Evolutionary conservation across 2,888 invertebrate genomes (phyloP).

Genomic region (Rosalia funebris): DNA sequence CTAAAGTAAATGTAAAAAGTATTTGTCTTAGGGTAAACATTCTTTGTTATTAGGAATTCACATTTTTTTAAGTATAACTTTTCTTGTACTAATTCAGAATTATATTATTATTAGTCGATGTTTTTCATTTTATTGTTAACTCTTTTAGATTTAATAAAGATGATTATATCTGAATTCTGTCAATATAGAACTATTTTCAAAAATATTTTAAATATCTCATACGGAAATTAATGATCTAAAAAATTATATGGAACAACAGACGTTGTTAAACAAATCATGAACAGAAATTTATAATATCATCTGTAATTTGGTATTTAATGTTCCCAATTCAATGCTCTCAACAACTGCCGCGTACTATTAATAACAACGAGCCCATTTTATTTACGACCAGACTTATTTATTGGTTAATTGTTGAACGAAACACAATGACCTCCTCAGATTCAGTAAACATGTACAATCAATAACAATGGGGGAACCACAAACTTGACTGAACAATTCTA

Average conservation of each 20-base stretch:
- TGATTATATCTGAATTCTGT: too few relatives aligned
- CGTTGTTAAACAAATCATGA: background rate
- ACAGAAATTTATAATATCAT: too few relatives aligned
- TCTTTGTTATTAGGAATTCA: too few relatives aligned
- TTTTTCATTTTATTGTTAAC: too few relatives aligned
- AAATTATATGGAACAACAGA: background rate
- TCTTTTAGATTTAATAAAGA: too few relatives aligned
- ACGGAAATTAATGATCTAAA: background rate
- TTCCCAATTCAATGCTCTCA: slow-evolving; percentile 1
- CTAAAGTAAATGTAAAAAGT: too few relatives aligned
- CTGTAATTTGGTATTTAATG: background rate
- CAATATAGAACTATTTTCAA: background rate
- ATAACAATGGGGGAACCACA: slow-evolving; percentile 50
- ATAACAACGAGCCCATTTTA: slow-evolving; percentile 10
- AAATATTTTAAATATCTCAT: background rate
- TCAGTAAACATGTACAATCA: slow-evolving; percentile 36
- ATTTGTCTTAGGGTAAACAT: too few relatives aligned
- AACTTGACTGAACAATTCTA: slow-evolving; percentile 52
- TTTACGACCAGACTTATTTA: slow-evolving; percentile 30
- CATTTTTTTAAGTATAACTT: too few relatives aligned
- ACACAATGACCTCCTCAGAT: slow-evolving; percentile 31
- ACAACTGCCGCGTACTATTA: background rate
- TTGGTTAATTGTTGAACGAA: slow-evolving; percentile 39
- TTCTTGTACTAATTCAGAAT: too few relatives aligned
- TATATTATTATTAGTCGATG: too few relatives aligned